Evolutionary conservation across 2,113 vertebrate species (phyloP).

Genomic region (Microcebus lehilahytsara): DNA sequence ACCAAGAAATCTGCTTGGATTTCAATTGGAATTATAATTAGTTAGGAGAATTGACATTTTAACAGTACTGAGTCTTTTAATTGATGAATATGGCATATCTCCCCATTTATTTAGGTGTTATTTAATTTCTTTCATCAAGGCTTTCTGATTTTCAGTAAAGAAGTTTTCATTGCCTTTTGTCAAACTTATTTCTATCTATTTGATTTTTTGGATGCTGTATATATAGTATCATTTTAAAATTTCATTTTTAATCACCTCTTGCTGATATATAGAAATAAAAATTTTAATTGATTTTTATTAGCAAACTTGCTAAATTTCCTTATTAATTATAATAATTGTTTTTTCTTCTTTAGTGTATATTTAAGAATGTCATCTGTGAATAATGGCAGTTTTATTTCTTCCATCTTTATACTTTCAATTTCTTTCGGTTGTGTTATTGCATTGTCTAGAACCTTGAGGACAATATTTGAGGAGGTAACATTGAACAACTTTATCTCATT

Average conservation of each 20-base stretch:
- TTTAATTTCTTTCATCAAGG: neutral
- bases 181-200: neutral
- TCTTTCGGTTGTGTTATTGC: neutral
- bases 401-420: neutral
- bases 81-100: neutral
- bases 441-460: neutral
- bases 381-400: neutral
- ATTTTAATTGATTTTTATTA: neutral
- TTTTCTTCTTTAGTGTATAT: neutral
- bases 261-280: neutral
- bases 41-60: neutral
- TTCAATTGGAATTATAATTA: neutral
- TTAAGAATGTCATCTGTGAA: neutral
- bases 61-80: neutral
- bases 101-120: neutral
- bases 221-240: neutral
- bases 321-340: neutral
- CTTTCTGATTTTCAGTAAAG: neutral
- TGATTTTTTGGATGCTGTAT: neutral
- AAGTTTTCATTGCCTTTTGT: neutral
- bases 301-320: neutral
- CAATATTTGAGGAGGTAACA: neutral
- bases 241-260: neutral
- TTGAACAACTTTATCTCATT: neutral
- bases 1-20: neutral